These are phyloP conservation scores for Puffinus mauretanicus DNA, from an alignment of 2,113 vertebrate species.

Conservation along the genomic window DNA sequence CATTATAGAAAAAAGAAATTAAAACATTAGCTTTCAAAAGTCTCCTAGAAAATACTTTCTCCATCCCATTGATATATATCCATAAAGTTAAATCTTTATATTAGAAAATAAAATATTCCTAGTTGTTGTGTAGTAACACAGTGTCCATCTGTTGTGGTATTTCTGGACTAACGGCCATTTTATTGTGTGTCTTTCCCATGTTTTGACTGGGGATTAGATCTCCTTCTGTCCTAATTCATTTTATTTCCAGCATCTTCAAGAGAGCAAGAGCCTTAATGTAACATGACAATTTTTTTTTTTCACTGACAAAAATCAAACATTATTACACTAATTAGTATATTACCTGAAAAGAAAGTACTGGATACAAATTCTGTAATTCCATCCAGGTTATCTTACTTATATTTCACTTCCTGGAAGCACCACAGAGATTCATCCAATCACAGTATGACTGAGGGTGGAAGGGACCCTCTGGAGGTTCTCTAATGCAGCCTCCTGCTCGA, in stretches of 20 bases:
- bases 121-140: background rate
- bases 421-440: background rate
- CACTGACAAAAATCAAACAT: background rate
- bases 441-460: rapidly evolving
- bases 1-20: background rate
- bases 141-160: background rate
- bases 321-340: background rate
- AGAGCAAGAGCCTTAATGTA: background rate
- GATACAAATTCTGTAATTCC: background rate
- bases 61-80: background rate
- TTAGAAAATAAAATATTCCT: background rate
- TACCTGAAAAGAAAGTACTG: background rate
- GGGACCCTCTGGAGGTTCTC: background rate
- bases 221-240: background rate
- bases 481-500: background rate
- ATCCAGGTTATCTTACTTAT: background rate
- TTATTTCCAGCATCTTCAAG: background rate
- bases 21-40: background rate
- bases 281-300: background rate
- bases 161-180: background rate
- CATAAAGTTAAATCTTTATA: background rate
- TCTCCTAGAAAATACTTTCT: background rate
- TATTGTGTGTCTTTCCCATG: background rate
- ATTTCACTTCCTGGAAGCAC: background rate
- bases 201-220: background rate